A percentile compares a stretch with the other conserved stretches of the same genome.
Evolutionary conservation across 2,888 invertebrate species (phyloP).

Genomic region (Athalia circularis): DNA sequence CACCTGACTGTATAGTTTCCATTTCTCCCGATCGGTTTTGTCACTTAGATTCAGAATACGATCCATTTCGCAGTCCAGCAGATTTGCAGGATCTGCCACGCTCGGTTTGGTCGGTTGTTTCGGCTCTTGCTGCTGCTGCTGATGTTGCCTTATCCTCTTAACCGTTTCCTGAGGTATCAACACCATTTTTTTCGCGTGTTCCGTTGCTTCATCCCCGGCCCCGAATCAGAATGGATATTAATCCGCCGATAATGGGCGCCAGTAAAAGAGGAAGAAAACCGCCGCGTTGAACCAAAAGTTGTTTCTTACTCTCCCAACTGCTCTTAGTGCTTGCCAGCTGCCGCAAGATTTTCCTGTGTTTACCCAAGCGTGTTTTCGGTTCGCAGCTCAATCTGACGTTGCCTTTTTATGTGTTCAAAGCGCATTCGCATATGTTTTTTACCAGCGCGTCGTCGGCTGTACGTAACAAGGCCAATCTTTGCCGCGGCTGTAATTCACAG

Average conservation of each 20-base stretch:
- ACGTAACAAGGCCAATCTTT: not conserved
- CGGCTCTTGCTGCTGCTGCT: not conserved
- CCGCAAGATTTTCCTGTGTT: not conserved
- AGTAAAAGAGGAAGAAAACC: not conserved
- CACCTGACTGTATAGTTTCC: constrained; percentile 42
- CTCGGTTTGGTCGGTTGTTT: not conserved
- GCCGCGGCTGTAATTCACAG: not conserved
- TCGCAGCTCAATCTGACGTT: not conserved
- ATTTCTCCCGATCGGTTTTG: constrained; percentile 39
- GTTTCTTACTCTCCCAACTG: constrained; percentile 22
- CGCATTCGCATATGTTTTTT: constrained; percentile 22
- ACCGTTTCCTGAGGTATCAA: constrained; percentile 39
- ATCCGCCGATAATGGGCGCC: constrained; percentile 3
- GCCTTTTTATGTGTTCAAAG: not conserved
- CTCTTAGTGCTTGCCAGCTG: not conserved
- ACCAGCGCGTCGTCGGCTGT: not conserved
- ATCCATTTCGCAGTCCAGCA: constrained; percentile 21
- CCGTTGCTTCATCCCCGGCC: constrained; percentile 10
- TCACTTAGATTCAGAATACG: constrained; percentile 15
- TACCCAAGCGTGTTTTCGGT: not conserved
- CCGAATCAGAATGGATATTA: not conserved
- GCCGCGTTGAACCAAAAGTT: constrained; percentile 17
- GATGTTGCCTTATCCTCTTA: no score
- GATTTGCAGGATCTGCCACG: not conserved
- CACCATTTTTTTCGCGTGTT: constrained; percentile 45